Evolutionary conservation across 1,140 invertebrate species (phyloP).

Genomic region (Philaenus spumarius): DNA sequence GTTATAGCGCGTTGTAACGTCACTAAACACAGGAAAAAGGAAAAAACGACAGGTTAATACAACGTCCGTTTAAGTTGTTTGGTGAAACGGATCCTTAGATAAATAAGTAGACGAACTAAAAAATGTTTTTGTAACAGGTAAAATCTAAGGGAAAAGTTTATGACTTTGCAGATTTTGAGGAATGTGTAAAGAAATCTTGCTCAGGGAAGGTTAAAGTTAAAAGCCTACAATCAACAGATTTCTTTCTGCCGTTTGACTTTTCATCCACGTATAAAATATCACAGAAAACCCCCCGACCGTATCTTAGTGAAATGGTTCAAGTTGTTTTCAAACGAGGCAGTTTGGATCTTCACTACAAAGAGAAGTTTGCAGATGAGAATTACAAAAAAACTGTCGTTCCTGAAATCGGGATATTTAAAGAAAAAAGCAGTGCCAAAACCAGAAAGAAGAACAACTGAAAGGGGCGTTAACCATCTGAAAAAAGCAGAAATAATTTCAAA

Average conservation of each 20-base stretch:
- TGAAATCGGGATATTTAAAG: not conserved
- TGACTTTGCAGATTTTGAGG: constrained; percentile 7
- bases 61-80: too few species aligned
- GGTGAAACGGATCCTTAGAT: too few species aligned
- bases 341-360: not conserved
- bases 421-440: constrained; percentile 1
- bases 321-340: not conserved
- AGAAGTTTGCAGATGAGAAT: not conserved
- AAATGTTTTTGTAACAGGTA: not conserved
- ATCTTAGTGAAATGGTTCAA: constrained; percentile 4
- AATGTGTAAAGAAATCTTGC: constrained; percentile 1
- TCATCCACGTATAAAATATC: not conserved
- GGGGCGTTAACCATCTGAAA: not conserved
- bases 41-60: too few species aligned
- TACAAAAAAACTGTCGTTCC: not conserved
- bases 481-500: constrained; percentile 4
- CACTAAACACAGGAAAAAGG: too few species aligned
- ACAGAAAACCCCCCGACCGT: not conserved
- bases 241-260: not conserved
- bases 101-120: not conserved
- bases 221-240: not conserved
- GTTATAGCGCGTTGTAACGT: too few species aligned
- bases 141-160: constrained; percentile 12
- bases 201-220: too few species aligned
- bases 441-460: not conserved